These are phyloP conservation scores for Calidris pygmaea DNA, from an alignment of 2,113 vertebrate genomes.

Conservation along the genomic window DNA sequence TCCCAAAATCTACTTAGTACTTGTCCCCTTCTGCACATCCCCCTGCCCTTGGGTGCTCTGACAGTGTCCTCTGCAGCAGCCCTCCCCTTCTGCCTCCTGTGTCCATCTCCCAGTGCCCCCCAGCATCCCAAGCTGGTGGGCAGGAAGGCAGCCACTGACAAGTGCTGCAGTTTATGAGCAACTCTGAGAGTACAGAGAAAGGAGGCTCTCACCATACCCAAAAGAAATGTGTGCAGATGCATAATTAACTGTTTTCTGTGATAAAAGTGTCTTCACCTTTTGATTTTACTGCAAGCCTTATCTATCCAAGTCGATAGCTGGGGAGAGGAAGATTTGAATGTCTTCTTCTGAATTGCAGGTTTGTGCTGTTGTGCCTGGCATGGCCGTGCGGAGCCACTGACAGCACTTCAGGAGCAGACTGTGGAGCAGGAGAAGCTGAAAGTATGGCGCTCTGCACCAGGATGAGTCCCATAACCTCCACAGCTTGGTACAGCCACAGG, in stretches of 20 bases:
- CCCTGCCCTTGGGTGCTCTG: not conserved
- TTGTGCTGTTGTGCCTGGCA: not conserved
- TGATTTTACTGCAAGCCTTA: not conserved
- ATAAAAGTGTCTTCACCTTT: not conserved
- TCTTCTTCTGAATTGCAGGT: not conserved
- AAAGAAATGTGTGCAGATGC: not conserved
- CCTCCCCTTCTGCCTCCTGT: rapidly evolving
- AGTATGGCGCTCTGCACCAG: rapidly evolving
- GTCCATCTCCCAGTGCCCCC: not conserved
- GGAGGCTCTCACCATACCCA: not conserved
- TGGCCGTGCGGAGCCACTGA: rapidly evolving
- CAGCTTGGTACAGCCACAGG: not conserved
- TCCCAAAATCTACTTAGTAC: not conserved
- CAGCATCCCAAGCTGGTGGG: not conserved
- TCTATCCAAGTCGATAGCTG: not conserved
- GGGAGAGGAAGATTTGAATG: not conserved
- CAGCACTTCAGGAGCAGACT: not conserved
- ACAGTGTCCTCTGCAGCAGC: rapidly evolving
- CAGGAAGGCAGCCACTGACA: not conserved
- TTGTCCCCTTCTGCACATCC: too few species aligned
- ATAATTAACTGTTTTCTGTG: not conserved
- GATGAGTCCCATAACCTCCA: not conserved
- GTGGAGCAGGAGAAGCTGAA: not conserved
- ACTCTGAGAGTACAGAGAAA: not conserved
- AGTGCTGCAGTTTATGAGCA: rapidly evolving